phyloP scores from a whole-genome alignment of 2,113 vertebrate species.

The Condylura cristata region DNA sequence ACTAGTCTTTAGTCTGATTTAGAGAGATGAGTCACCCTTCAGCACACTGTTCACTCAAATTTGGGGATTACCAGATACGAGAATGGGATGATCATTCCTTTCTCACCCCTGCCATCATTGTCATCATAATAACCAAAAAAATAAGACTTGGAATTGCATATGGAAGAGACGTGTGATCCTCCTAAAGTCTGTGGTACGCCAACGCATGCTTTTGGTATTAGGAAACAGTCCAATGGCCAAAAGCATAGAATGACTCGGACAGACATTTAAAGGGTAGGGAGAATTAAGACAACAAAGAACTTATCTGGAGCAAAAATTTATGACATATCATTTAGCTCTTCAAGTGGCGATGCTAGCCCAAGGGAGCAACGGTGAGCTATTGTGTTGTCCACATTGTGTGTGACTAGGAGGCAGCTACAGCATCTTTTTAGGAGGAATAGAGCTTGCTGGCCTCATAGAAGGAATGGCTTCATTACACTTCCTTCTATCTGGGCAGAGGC shows the following conservation, averaged over 20 bases:
- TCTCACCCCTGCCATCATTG: background rate
- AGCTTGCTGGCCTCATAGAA: background rate
- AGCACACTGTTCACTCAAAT: background rate
- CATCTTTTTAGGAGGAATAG: background rate
- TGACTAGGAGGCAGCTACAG: background rate
- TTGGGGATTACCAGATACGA: background rate
- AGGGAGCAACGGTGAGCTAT: background rate
- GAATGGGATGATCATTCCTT: background rate
- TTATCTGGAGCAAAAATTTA: background rate
- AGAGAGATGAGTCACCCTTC: background rate
- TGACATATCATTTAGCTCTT: constrained; percentile 32
- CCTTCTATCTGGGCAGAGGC: background rate
- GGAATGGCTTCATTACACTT: background rate
- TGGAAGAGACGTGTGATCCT: background rate
- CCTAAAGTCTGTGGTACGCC: background rate
- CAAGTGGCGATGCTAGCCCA: background rate
- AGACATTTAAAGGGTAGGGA: background rate
- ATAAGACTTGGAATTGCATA: background rate
- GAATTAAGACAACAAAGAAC: constrained; percentile 34
- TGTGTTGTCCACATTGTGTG: background rate
- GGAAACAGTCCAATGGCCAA: background rate
- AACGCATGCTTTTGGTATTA: background rate
- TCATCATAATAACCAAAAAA: background rate
- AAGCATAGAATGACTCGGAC: background rate
- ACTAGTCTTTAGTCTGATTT: background rate